A percentile compares a stretch with the other conserved stretches of the same genome.
Evolutionary conservation across 2,888 invertebrate genomes (phyloP).

Genomic region (Lissonota sp.): DNA sequence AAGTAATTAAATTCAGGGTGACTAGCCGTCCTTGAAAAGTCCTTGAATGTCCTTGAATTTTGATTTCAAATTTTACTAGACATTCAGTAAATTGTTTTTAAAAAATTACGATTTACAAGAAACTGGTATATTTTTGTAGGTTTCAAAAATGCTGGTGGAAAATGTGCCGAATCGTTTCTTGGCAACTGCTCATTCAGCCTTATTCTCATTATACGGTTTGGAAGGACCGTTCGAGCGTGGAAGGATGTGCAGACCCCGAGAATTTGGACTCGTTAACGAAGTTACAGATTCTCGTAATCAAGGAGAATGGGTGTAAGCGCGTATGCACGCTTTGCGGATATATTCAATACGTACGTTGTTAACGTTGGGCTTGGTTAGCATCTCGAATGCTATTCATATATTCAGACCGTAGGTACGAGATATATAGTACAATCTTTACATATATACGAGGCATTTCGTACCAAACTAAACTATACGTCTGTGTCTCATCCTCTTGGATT

Average conservation of each 20-base stretch:
- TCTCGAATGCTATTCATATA: constrained; percentile 83
- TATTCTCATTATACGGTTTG: constrained; percentile 19
- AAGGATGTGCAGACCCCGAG: constrained; percentile 47
- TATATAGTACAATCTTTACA: constrained; percentile 27
- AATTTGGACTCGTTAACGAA: constrained; percentile 80
- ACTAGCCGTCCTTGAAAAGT: no score
- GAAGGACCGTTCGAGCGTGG: constrained; percentile 66
- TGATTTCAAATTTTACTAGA: no score
- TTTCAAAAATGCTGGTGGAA: no score
- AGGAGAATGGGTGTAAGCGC: constrained; percentile 71
- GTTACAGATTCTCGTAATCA: constrained; percentile 82
- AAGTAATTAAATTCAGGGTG: no score
- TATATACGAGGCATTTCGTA: background rate
- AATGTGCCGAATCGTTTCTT: constrained; percentile 70
- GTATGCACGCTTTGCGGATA: constrained; percentile 73
- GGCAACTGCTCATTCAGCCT: constrained; percentile 46
- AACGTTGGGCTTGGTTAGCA: constrained; percentile 77
- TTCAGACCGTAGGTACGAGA: constrained; percentile 72
- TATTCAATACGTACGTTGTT: constrained; percentile 78
- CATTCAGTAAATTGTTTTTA: no score
- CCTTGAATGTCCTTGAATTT: no score
- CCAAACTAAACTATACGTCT: no score
- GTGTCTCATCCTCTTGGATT: no score
- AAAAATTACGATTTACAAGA: no score
- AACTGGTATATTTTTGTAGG: no score